Base-by-base conservation (phyloP, 2,888 invertebrate species). In the Ischnura elegans region DNA sequence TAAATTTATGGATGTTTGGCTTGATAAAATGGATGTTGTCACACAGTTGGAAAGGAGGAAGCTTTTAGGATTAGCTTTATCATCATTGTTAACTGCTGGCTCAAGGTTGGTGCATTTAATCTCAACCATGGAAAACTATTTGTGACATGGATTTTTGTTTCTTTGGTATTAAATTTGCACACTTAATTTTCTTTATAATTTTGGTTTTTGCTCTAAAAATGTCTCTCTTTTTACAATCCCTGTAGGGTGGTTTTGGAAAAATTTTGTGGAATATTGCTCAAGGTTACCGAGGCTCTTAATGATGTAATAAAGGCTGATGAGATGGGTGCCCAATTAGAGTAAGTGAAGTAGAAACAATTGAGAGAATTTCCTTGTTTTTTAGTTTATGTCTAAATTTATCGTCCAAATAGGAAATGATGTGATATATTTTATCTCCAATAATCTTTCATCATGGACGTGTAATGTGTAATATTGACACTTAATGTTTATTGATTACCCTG, bases 41-140 rank as follows among this genome's bases (percentile, higher is more conserved):
- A 97, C 98, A 0, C 98, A 98, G 94, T 97, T 97, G 16, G 98
- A 98, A 95, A 97, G 98, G 95, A 97, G 98, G 95, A 99, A 99
- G 96, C 96, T 99, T 51, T 97, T 98, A 94, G 98, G 98, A 96
- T 96, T 97, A 95, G 97, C 96, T 21, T 95, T 97, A 61, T 95
- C 96, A 19, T 96, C 96, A 93, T 95, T 95, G 93, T 95, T 96
- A 93, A 95, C 95, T 93, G 95, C 94, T 93, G 95, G 95, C 94
- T 95, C 94, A 94, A 95, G 95, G 95, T 95, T 94, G 94, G 94
- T 94, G 45, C 45, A 93, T 93, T 93, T 47, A 42, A 36, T 93
- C 66, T 94, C 76, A 13, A 84, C 47, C 84, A 66, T 21, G 29
- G 93, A 94, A 85, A 90, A 45, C 0, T 93, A 0, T 66, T 16